A percentile compares a stretch with the other conserved stretches of the same genome.
phyloP scores from a whole-genome alignment of 1,140 invertebrate species.

The Trachymyrmex septentrionalis region DNA sequence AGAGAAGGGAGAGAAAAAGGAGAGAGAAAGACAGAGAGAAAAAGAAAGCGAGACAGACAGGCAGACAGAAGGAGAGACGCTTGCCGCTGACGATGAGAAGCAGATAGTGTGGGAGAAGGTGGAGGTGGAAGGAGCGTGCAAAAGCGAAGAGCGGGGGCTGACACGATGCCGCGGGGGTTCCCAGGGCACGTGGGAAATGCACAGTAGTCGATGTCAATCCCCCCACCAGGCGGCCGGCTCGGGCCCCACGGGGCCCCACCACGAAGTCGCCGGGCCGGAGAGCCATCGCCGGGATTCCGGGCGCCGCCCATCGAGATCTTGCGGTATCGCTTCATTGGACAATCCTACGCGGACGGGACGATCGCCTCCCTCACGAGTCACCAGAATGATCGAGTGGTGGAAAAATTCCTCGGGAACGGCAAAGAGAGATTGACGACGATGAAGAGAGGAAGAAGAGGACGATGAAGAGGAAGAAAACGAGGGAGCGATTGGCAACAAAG shows the following conservation, averaged over 20 bases:
- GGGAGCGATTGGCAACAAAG: conserved; percentile 77
- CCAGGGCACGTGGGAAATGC: conserved; percentile 87
- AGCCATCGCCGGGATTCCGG: conserved; percentile 75
- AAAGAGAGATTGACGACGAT: conserved; percentile 41
- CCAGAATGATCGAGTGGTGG: conserved; percentile 71
- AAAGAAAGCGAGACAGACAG: conserved; percentile 22
- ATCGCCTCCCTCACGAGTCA: conserved; percentile 78
- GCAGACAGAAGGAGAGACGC: conserved; percentile 41
- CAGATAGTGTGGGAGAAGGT: conserved; percentile 68
- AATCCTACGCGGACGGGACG: conserved; percentile 68
- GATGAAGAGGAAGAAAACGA: conserved; percentile 63
- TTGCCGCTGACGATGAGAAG: conserved; percentile 66
- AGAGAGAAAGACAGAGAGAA: not conserved
- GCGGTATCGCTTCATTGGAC: conserved; percentile 79
- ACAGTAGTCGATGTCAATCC: conserved; percentile 85
- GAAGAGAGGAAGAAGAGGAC: conserved; percentile 34
- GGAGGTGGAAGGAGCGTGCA: conserved; percentile 75
- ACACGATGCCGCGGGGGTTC: conserved; percentile 86
- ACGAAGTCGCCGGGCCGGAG: conserved; percentile 61
- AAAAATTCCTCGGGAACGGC: conserved; percentile 78
- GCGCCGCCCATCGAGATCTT: conserved; percentile 79
- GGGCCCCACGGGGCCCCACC: conserved; percentile 76
- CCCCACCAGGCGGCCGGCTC: conserved; percentile 77
- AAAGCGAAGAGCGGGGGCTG: conserved; percentile 83
- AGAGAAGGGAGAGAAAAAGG: conserved; percentile 8